Evolutionary conservation across 1,140 invertebrate species (phyloP), one percentile per base, ranked within the genome.

Genomic region (Drosophila nannoptera): DNA sequence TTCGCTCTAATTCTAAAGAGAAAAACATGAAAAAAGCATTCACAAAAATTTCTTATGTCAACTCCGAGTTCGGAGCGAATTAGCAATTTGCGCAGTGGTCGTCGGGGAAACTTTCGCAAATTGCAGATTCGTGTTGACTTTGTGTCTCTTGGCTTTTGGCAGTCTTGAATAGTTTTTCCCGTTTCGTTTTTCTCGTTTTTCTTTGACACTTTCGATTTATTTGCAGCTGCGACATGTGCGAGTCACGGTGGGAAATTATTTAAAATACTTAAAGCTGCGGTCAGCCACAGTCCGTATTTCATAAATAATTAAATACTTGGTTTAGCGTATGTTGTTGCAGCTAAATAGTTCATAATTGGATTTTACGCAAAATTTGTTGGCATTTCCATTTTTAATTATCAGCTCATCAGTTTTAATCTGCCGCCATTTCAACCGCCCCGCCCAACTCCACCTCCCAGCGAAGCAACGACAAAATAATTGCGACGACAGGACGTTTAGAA

Each of bases 1-100:
- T 12, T 38, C 31, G 11, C 5, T 62, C n/a, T 53, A 43, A 14
- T 31, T 31, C 16, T 31, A n/a, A n/a, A 12, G 40, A 33, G 56
- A 42, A 58, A 49, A 59, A 32, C 69, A 73, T 75, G 66, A 77
- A 73, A 80, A 80, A 83, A 70, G 55, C 58, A 78, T 83, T 75
- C 72, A 73, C 62, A 78, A 68, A 73, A 83, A 83, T 83, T 83
- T 83, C 69, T 78, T 78, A 59, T 81, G 70, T 83, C 72, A 83
- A 78, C 78, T 75, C 46, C 16, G 65, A 76, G 68, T 69, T 78
- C 75, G 73, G 36, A 58, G 56, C 72, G 75, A 83, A 80, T 71
- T 71, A 71, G 49, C 49, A 66, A 60, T 53, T 65, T 43, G 40
- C 40, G 40, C 40, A 14, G 40, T 14, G 40, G 40, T 43, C 40